phyloP scores from a whole-genome alignment of 2,888 invertebrate species.

The Leptopilina drosophilae region DNA sequence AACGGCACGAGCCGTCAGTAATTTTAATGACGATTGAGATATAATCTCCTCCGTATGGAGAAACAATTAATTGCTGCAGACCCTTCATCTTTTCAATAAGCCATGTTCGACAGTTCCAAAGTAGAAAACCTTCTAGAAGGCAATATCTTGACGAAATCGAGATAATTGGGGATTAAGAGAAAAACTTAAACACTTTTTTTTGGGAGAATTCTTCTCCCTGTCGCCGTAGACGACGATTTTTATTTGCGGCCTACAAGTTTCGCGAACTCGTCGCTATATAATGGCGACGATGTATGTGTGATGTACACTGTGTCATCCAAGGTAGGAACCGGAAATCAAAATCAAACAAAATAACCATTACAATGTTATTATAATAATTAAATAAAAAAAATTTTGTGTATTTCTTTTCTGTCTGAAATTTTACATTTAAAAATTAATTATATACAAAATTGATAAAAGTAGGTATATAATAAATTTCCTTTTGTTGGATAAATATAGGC shows the following conservation, averaged over 20 bases:
- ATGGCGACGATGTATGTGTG: constrained; percentile 83
- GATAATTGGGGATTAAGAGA: constrained; percentile 37
- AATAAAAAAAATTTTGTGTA: no score
- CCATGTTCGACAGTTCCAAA: constrained; percentile 83
- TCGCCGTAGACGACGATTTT: constrained; percentile 84
- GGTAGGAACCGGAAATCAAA: background rate
- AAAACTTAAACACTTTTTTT: constrained; percentile 75
- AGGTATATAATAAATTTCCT: no score
- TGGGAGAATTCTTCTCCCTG: constrained; percentile 83
- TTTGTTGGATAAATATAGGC: no score
- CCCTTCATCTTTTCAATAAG: constrained; percentile 88
- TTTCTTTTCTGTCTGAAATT: no score
- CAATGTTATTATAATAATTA: no score
- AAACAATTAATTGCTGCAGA: constrained; percentile 83
- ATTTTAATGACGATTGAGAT: constrained; percentile 79
- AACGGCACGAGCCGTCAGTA: constrained; percentile 62
- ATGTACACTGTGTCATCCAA: background rate
- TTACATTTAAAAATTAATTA: no score
- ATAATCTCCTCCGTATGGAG: constrained; percentile 84
- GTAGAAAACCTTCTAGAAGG: constrained; percentile 66
- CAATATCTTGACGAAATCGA: constrained; percentile 52
- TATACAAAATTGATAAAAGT: no score
- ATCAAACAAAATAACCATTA: background rate
- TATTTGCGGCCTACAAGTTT: constrained; percentile 75
- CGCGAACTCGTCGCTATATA: constrained; percentile 81